A percentile compares a stretch with the other conserved stretches of the same genome.
Evolutionary conservation across 2,888 invertebrate genomes (phyloP).

Genomic region (Tachina lurida): DNA sequence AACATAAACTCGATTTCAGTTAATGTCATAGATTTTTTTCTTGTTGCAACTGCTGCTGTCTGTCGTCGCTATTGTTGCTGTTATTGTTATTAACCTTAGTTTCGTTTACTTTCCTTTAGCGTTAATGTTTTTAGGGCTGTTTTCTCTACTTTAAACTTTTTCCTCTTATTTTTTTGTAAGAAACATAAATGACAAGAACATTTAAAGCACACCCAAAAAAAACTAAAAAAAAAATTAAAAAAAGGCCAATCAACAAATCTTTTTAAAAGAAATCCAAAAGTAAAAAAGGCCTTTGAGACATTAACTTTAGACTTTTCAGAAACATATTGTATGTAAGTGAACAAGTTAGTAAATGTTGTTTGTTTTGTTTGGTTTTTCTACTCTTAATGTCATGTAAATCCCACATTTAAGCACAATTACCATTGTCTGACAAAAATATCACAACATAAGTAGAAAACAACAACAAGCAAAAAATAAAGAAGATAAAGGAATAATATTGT

Average conservation of each 20-base stretch:
- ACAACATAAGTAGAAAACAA: constrained; percentile 18
- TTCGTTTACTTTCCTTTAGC: constrained; percentile 62
- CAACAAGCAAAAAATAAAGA: not conserved
- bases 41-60: constrained; percentile 12
- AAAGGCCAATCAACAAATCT: constrained; percentile 40
- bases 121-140: constrained; percentile 59
- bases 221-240: not conserved
- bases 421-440: constrained; percentile 68
- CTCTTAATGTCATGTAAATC: constrained; percentile 71
- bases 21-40: constrained; percentile 23
- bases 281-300: constrained; percentile 51
- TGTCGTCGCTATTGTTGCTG: constrained; percentile 27
- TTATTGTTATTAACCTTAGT: constrained; percentile 36
- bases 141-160: constrained; percentile 21
- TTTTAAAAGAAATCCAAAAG: not conserved
- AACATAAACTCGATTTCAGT: constrained; percentile 58
- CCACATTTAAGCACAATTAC: constrained; percentile 71
- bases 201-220: constrained; percentile 63
- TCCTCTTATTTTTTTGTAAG: not conserved
- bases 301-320: constrained; percentile 23
- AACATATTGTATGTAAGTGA: constrained; percentile 46
- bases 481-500: no score
- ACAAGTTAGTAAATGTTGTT: constrained; percentile 43
- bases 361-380: constrained; percentile 23
- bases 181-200: constrained; percentile 63